Base-by-base conservation (phyloP, 2,113 vertebrate genomes). In the Phoenicopterus ruber region DNA sequence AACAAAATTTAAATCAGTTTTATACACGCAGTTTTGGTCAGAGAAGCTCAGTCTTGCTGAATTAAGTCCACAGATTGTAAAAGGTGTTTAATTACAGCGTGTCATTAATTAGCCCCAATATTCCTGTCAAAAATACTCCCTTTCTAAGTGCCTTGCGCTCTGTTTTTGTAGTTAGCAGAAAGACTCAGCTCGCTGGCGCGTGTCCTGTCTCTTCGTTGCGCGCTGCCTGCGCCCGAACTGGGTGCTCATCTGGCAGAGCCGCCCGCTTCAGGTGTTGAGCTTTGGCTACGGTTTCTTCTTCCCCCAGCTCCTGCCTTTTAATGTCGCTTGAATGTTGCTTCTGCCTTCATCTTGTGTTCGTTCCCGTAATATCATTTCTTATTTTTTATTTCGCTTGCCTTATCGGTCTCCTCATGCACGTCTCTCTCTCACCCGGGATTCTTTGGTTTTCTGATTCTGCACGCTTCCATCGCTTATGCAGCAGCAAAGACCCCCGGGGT, bases 11-110 rank as follows among this genome's bases (percentile, higher is more conserved):
- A 89, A 70, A 85, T 83, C 25, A 25, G 38, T 81, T 95, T 97
- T 94, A 91, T 40, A 86, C 66, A 91, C 89, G 94, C 72, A 97
- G 34, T 83, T 94, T 95, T 70, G 70, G 55, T 95, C 69, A 88
- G 94, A 95, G 94, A 81, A 90, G 38, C 78, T 87, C 77, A 70
- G 67, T 94, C 86, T 92, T 82, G 63, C 55, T 92, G 91, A 90
- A 91, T 76, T 77, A 69, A 79, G 38, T 21, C 72, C 34, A 94
- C 66, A 91, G 91, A 59, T 6, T 70, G 79, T 81, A 90, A 81
- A 96, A 95, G 73, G 91, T 82, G 81, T 95, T 97, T 93, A 94
- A 93, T 97, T 97, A 82, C 77, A 78, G 58, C 9, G 62, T 81
- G 80, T 78, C 80, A 61, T 66, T 94, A 82, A 94, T 93, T 96